Evolutionary conservation across 2,113 vertebrate genomes (phyloP).

Genomic region (Megaleporinus macrocephalus): DNA sequence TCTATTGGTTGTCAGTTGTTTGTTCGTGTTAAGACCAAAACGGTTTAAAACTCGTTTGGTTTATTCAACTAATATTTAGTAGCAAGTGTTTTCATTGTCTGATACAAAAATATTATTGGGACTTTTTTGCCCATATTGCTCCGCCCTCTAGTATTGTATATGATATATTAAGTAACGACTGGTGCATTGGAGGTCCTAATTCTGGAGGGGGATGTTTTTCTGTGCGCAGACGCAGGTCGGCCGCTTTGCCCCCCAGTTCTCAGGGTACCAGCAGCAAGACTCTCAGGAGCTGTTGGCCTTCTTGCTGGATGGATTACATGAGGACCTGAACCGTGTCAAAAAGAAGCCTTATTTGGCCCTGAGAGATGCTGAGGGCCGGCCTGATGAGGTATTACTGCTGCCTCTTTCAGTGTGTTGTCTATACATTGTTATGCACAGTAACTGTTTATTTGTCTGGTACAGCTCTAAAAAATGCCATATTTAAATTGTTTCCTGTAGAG

Average conservation of each 20-base stretch:
- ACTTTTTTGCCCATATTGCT: too few relatives aligned
- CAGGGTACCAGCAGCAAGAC: conserved; percentile 97
- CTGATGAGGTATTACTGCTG: conserved; percentile 83
- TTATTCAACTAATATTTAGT: too few relatives aligned
- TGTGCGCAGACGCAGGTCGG: conserved; percentile 90
- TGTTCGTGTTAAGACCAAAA: too few relatives aligned
- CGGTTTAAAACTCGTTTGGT: too few relatives aligned
- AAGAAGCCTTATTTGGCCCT: conserved; percentile 95
- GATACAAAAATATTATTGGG: too few relatives aligned
- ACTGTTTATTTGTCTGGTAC: too few relatives aligned
- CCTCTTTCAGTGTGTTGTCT: neutral
- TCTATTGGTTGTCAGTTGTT: too few relatives aligned
- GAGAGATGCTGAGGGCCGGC: conserved; percentile 91
- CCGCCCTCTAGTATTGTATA: too few relatives aligned
- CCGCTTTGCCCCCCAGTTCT: conserved; percentile 97
- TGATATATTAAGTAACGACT: neutral
- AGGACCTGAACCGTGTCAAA: conserved; percentile 96
- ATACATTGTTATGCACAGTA: too few relatives aligned
- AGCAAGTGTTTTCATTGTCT: too few relatives aligned
- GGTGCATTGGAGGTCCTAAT: neutral
- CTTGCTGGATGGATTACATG: conserved; percentile 93
- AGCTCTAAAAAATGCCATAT: too few relatives aligned
- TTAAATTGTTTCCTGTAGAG: too few relatives aligned
- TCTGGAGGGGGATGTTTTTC: neutral
- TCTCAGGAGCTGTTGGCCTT: conserved; percentile 97